Conservation (phyloP, 2,113 vertebrate species). For the Lontra canadensis region DNA sequence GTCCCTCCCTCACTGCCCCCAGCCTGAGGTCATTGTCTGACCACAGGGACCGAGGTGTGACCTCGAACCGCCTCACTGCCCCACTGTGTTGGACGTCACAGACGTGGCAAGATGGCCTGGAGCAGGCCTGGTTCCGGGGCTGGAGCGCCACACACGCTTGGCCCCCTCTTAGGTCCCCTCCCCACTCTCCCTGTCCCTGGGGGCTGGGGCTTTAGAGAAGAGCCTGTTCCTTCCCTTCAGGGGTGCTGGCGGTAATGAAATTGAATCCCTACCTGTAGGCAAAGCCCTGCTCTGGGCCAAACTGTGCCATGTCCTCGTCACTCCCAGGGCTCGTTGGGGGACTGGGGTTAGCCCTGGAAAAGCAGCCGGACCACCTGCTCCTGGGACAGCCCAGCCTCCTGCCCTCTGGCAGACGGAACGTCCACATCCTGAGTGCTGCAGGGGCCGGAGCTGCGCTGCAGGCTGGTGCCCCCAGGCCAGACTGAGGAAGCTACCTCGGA, state of each 20-base stretch:
- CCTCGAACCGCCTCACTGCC: not conserved
- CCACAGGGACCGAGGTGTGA: not conserved
- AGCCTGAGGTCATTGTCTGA: not conserved
- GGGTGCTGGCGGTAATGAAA: not conserved
- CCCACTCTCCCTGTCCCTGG: not conserved
- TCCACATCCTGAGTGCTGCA: not conserved
- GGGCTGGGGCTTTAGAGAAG: not conserved
- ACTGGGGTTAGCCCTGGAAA: not conserved
- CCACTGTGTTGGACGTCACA: not conserved
- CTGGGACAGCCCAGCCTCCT: not conserved
- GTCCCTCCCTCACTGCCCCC: no score
- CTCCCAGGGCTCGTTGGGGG: not conserved
- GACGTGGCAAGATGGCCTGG: not conserved
- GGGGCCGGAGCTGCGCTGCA: not conserved
- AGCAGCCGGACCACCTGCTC: not conserved
- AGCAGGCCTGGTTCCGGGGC: not conserved
- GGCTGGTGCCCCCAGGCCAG: not conserved
- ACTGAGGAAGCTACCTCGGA: not conserved
- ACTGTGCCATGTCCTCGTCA: not conserved
- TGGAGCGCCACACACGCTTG: fast-evolving
- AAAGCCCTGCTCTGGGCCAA: not conserved
- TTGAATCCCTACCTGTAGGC: not conserved
- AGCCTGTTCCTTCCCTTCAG: not conserved
- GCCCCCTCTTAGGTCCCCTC: not conserved
- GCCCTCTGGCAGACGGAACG: not conserved